A percentile compares a stretch with the other conserved stretches of the same genome.
Conservation (phyloP, 2,113 vertebrate genomes). For the Malurus elegans region DNA sequence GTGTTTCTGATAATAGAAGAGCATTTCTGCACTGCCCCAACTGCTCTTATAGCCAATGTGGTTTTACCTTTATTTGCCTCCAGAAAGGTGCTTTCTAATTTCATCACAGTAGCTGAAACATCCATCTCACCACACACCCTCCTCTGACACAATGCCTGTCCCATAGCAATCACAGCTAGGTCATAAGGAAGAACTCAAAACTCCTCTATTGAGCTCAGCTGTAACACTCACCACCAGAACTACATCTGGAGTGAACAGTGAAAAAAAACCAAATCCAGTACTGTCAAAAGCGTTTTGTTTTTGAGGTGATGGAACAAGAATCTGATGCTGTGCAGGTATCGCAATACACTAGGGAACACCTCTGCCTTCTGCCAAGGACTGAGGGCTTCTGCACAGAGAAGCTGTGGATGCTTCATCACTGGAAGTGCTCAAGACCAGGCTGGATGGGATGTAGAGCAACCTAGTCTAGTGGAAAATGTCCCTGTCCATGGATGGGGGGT, state of each 20-base stretch:
- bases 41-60: not conserved
- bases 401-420: not conserved
- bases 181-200: not conserved
- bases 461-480: not conserved
- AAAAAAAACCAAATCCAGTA: not conserved
- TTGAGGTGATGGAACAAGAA: not conserved
- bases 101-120: not conserved
- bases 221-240: not conserved
- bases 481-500: not conserved
- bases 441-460: not conserved
- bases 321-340: not conserved
- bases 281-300: not conserved
- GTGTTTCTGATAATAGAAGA: not conserved
- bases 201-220: not conserved
- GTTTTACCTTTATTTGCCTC: not conserved
- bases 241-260: not conserved
- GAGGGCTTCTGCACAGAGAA: not conserved
- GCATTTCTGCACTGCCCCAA: not conserved
- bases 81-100: not conserved
- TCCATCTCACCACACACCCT: not conserved
- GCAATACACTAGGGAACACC: not conserved
- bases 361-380: not conserved
- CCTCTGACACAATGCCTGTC: not conserved
- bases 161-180: not conserved
- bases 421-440: not conserved